Evolutionary conservation across 2,888 invertebrate genomes (phyloP).

Genomic region (Hololepta plana): DNA sequence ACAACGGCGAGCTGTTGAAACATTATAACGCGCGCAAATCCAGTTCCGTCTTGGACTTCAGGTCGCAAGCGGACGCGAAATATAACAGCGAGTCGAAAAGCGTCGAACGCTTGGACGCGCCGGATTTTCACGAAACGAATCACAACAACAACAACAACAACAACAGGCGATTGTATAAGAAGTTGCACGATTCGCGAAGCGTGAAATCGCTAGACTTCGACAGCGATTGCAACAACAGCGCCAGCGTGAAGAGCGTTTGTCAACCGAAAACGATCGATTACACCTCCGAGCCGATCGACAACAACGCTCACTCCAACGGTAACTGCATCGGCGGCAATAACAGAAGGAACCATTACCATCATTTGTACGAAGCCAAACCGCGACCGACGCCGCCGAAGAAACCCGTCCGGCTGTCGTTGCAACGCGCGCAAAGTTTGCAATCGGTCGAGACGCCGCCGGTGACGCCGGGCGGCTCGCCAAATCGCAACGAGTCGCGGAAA

Average conservation of each 20-base stretch:
- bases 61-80: slow-evolving; percentile 24
- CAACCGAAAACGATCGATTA: slow-evolving; percentile 29
- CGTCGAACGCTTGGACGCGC: too few relatives aligned
- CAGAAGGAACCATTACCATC: slow-evolving; percentile 24
- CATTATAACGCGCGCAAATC: slow-evolving; percentile 36
- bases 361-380: slow-evolving; percentile 25
- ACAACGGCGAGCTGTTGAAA: slow-evolving; percentile 22
- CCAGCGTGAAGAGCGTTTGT: slow-evolving; percentile 6
- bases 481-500: slow-evolving; percentile 23
- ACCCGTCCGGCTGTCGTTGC: slow-evolving; percentile 63
- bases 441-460: slow-evolving; percentile 37
- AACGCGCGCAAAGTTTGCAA: slow-evolving; percentile 67
- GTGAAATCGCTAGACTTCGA: slow-evolving; percentile 62
- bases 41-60: slow-evolving; percentile 36
- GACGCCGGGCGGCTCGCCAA: slow-evolving; percentile 14
- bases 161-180: slow-evolving; percentile 22
- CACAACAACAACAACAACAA: slow-evolving; percentile 21
- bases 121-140: too few relatives aligned
- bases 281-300: slow-evolving; percentile 36
- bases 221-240: slow-evolving; percentile 33
- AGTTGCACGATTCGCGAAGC: slow-evolving; percentile 34
- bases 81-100: slow-evolving; percentile 23
- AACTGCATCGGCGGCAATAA: slow-evolving; percentile 27
- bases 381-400: slow-evolving; percentile 73
- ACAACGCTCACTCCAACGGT: slow-evolving; percentile 10